A percentile compares a stretch with the other conserved stretches of the same genome.
Conservation (phyloP, 2,888 invertebrate genomes). For the Drosophila paramelanica region DNA sequence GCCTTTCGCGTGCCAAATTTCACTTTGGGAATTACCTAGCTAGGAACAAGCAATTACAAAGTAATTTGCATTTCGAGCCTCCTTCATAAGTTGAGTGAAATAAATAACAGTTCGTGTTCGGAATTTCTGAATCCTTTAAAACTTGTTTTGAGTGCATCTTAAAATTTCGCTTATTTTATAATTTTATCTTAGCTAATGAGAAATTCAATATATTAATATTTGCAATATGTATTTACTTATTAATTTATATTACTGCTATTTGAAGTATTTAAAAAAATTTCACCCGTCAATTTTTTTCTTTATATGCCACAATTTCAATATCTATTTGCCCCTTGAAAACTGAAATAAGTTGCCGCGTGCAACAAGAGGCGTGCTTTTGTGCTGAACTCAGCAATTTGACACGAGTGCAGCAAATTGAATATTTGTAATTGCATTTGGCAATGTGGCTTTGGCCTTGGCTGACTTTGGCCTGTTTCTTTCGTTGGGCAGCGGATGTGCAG, state of each 20-base stretch:
- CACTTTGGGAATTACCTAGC: neutral
- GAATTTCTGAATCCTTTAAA: too few species aligned
- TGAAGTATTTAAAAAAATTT: too few species aligned
- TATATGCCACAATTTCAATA: neutral
- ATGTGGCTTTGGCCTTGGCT: slow-evolving; percentile 1
- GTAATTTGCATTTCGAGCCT: neutral
- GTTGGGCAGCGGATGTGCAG: slow-evolving; percentile 36
- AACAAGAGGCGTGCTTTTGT: slow-evolving; percentile 24
- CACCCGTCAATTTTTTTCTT: too few species aligned
- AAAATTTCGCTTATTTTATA: too few species aligned
- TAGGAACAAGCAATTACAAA: neutral
- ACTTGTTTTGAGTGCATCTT: too few species aligned
- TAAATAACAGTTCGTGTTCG: too few species aligned
- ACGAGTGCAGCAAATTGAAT: slow-evolving; percentile 29
- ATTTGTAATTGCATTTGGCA: slow-evolving; percentile 51
- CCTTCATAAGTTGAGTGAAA: neutral
- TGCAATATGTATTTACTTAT: too few species aligned
- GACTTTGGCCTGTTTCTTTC: neutral
- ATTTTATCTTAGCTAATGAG: too few species aligned
- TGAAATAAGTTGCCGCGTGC: slow-evolving; percentile 31
- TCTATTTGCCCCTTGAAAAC: slow-evolving; percentile 17
- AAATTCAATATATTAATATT: too few species aligned
- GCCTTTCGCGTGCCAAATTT: too few species aligned
- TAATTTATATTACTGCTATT: too few species aligned
- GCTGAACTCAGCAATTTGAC: slow-evolving; percentile 25